Base-by-base conservation (phyloP, 2,113 vertebrate genomes). In the Neoarius graeffei region DNA sequence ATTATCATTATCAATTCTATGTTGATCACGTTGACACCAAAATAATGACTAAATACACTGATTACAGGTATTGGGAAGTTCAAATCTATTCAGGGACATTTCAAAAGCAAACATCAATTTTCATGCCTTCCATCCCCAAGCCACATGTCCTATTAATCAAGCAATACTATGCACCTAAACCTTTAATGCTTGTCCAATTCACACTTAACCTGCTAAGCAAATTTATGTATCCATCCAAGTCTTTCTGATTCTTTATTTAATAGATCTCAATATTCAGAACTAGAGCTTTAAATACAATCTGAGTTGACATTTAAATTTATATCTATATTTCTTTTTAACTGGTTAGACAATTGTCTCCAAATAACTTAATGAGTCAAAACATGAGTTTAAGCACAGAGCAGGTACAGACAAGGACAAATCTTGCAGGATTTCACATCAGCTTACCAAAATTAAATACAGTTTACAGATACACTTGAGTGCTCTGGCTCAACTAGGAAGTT, bases 31-130 rank as follows among this genome's bases (percentile, higher is more conserved):
- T 54, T 69, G 25, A 2, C 30, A 59, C 5, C 3, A 85, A 13
- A 73, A 56, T 74, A 42, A 50, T 25, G 23, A n/a, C 11, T 50
- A n/a, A 27, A 79, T 23, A 54, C 25, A 79, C 64, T 52, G 30
- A 25, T 89, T 59, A 48, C 74, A 84, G 57, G 74, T 73, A 62
- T 73, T 83, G 85, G 85, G 60, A 82, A 89, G 91, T 88, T 79
- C 77, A 85, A 90, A 88, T 89, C 73, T 71, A 86, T 90, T 85
- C 86, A 15, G 59, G 86, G 83, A 64, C 89, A 91, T 94, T 92
- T 92, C 74, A 88, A 85, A 73, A 52, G 59, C 85, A 92, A 86
- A 91, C 79, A 80, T 92, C 89, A 91, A 88, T 93, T 93, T 88
- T 90, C n/a, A 86, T 87, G 79, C 19, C 82, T 52, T 83, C n/a